Base-by-base conservation (phyloP, 2,797 vertebrate species). In the Acridotheres tristis region DNA sequence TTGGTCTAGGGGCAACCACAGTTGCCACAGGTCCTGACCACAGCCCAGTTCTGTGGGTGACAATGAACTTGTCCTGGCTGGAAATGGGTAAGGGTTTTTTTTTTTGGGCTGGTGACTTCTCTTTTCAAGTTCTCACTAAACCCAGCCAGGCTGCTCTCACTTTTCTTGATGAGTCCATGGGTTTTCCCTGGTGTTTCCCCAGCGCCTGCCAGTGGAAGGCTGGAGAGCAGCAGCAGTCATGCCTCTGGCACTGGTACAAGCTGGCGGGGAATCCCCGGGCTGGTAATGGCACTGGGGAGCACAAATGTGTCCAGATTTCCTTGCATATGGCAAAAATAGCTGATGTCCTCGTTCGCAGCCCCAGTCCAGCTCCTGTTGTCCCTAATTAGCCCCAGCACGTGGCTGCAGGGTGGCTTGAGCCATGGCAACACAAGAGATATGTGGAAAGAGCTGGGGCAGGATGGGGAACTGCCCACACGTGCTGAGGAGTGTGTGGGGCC, bases 291-390 rank as follows among this genome's bases (percentile, higher is more conserved):
- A 29, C 16, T 0, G 0, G 5, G 5, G 26, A 40, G 21, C 48
- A 17, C 0, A 6, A 42, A n/a, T 40, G 54, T 1, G 2, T 32
- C 11, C 0, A 0, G 16, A 59, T 58, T 84, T 89, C 50, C 45
- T 71, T 55, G 34, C 14, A 14, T 40, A 38, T 25, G 8, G 30
- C 27, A n/a, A 61, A 61, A 0, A 2, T 1, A 7, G 1, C 54
- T 2, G 15, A 4, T 23, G 36, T 22, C 38, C 50, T 32, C 15
- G 11, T 57, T 59, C 0, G 0, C 9, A 27, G 59, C 63, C 55
- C 15, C 13, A 27, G 2, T 17, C 53, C 3, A 7, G 40, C 4
- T 11, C 9, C 13, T 1, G 0, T 3, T 0, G 1, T 8, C 6
- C 36, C 18, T 12, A 1, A 6, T 29, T 48, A 36, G 32, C 72